Conservation (phyloP, 2,797 vertebrate genomes). For the Holocentrus rufus region DNA sequence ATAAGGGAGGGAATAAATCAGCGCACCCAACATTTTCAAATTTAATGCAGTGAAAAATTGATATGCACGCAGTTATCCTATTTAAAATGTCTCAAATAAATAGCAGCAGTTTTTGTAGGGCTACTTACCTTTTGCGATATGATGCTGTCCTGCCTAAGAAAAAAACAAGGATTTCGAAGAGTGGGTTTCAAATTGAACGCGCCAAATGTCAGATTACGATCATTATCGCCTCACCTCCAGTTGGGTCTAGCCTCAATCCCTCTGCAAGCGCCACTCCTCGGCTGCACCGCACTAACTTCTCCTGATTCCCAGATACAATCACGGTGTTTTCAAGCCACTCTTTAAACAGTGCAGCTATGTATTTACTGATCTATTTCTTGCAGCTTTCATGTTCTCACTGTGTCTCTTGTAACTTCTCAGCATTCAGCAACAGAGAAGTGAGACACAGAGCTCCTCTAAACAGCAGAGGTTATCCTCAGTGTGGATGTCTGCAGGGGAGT, state of each 20-base stretch:
- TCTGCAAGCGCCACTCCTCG: constrained; percentile 41
- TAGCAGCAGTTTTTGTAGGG: background rate
- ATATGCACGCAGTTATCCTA: background rate
- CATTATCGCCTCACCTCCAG: constrained; percentile 9
- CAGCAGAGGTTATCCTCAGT: constrained; percentile 82
- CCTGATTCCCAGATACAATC: constrained; percentile 60
- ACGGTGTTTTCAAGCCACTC: constrained; percentile 63
- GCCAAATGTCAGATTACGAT: constrained; percentile 23
- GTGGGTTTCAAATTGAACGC: constrained; percentile 9
- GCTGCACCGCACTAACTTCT: constrained; percentile 50
- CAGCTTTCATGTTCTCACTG: constrained; percentile 76
- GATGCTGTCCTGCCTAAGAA: background rate
- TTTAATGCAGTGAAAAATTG: constrained; percentile 9
- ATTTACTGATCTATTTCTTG: constrained; percentile 78
- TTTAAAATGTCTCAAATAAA: constrained; percentile 13
- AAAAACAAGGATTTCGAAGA: background rate
- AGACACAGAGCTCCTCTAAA: constrained; percentile 76
- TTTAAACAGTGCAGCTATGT: constrained; percentile 73
- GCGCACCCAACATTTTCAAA: constrained; percentile 14
- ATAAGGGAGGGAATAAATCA: constrained; percentile 29
- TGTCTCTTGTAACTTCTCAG: constrained; percentile 77
- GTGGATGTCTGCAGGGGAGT: constrained; percentile 85
- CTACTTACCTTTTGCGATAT: background rate
- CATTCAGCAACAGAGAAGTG: constrained; percentile 68
- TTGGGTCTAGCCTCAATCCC: constrained; percentile 14